Evolutionary conservation across 2,888 invertebrate genomes (phyloP).

Genomic region (Spisula subtruncata): DNA sequence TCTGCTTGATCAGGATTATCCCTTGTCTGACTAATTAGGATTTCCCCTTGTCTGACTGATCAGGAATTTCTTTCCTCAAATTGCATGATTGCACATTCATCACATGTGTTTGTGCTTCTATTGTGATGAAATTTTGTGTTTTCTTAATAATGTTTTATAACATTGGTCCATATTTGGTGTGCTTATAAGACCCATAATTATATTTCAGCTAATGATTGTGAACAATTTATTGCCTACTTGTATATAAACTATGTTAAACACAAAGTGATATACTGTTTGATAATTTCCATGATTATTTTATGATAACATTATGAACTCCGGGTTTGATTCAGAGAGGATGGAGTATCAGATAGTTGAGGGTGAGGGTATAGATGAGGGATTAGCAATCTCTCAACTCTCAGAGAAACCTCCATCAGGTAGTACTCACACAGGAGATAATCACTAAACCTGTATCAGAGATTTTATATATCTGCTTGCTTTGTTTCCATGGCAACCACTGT

Average conservation of each 20-base stretch:
- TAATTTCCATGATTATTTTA: not conserved
- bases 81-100: too few species aligned
- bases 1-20: too few species aligned
- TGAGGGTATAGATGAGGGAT: conserved; percentile 65
- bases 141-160: not conserved
- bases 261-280: not conserved
- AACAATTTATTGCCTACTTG: not conserved
- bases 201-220: not conserved
- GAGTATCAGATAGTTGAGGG: conserved; percentile 68
- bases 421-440: not conserved
- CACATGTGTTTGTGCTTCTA: too few species aligned
- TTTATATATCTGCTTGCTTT: conserved; percentile 13
- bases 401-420: conserved; percentile 62
- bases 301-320: conserved; percentile 9
- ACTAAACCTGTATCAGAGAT: not conserved
- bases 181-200: not conserved
- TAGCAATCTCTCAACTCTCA: conserved; percentile 64
- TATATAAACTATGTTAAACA: not conserved
- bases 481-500: conserved; percentile 9
- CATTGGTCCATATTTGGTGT: not conserved
- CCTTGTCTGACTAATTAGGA: too few species aligned
- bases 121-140: not conserved
- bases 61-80: too few species aligned
- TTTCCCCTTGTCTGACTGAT: too few species aligned
- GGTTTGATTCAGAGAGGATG: conserved; percentile 59